A percentile compares a stretch with the other conserved stretches of the same genome.
Evolutionary conservation across 2,113 vertebrate genomes (phyloP).

Genomic region (Pyrgilauda ruficollis): DNA sequence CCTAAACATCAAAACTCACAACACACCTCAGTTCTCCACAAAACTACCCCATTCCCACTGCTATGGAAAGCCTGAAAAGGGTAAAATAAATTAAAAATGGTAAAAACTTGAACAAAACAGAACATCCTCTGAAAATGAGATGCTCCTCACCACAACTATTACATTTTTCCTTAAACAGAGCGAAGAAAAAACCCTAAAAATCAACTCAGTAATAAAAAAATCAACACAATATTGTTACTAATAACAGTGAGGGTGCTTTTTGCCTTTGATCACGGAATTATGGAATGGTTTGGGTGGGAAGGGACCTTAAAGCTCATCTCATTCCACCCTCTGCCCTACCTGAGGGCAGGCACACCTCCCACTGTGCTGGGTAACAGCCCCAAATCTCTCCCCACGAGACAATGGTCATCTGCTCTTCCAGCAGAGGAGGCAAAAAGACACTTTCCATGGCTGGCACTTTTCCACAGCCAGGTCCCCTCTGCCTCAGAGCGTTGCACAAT

Average conservation of each 20-base stretch:
- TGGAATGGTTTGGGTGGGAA: not conserved
- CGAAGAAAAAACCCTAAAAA: rapidly evolving
- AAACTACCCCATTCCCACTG: not conserved
- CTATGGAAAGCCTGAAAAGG: not conserved
- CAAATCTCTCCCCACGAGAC: not conserved
- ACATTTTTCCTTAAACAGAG: not conserved
- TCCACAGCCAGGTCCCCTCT: not conserved
- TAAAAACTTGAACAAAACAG: not conserved
- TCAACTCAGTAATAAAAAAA: not conserved
- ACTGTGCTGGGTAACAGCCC: not conserved
- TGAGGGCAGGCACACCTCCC: not conserved
- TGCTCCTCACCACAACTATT: not conserved
- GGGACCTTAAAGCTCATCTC: not conserved
- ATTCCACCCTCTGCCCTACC: not conserved
- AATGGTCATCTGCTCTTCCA: not conserved
- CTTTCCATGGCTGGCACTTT: not conserved
- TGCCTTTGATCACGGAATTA: rapidly evolving
- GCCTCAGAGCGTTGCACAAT: rapidly evolving
- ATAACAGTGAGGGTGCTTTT: not conserved
- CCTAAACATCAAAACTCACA: not conserved
- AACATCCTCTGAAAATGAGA: not conserved
- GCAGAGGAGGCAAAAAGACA: not conserved
- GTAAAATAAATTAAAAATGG: not conserved
- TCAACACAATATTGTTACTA: not conserved
- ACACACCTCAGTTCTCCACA: not conserved